Conservation (phyloP, 37 sponge, comb jelly and placozoan genomes). For the Chondrosia reniformis region DNA sequence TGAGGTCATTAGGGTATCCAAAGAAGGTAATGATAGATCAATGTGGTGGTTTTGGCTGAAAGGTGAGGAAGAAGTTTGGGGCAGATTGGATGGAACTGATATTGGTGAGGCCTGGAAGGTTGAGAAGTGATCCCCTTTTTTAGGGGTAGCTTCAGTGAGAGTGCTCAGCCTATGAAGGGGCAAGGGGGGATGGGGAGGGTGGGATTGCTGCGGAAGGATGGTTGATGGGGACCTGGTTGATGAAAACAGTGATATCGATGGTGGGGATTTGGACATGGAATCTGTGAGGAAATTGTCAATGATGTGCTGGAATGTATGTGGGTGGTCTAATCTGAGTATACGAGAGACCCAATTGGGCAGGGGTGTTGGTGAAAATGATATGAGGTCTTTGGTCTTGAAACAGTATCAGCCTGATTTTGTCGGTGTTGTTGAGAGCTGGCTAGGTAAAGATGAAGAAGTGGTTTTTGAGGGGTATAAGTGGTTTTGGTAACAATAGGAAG, state of each 20-base stretch:
- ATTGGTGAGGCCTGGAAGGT: neutral
- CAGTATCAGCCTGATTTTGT: neutral
- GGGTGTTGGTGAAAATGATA: neutral
- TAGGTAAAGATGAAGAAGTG: neutral
- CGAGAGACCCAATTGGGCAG: neutral
- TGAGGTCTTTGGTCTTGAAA: neutral
- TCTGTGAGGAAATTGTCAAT: neutral
- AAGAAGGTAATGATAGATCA: neutral
- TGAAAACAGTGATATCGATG: neutral
- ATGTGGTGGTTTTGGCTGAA: constrained; percentile 11
- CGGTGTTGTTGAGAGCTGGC: constrained; percentile 8
- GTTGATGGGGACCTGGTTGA: neutral
- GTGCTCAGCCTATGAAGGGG: neutral
- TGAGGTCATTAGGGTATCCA: constrained; percentile 13
- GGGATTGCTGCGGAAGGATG: neutral
- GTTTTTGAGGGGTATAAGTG: neutral
- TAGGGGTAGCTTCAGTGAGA: neutral
- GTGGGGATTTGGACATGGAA: neutral
- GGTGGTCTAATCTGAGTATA: neutral
- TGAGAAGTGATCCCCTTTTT: neutral
- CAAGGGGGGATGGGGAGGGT: neutral
- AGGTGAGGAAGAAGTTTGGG: neutral
- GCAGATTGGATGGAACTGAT: neutral
- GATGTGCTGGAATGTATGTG: constrained; percentile 21
- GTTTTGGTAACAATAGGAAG: constrained; percentile 5